Evolutionary conservation across 2,113 vertebrate species (phyloP).

Genomic region (Artemisiospiza belli): DNA sequence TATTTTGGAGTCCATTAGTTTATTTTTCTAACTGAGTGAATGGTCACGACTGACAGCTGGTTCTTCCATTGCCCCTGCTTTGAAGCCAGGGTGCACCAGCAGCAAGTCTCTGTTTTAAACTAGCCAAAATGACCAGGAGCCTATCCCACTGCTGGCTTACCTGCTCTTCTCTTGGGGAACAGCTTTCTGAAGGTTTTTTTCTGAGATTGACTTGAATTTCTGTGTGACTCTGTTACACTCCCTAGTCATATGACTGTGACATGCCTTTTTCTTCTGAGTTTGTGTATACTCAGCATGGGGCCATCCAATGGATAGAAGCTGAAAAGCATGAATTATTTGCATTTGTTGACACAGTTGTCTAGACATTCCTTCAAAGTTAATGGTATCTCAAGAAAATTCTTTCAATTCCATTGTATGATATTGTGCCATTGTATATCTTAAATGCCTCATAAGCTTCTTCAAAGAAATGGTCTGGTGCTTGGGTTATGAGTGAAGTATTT

Average conservation of each 20-base stretch:
- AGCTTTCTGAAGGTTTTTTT: conserved; percentile 55
- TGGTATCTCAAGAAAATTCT: conserved; percentile 68
- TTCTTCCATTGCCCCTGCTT: background rate
- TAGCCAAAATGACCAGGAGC: conserved; percentile 53
- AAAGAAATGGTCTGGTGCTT: conserved; percentile 67
- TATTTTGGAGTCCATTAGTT: conserved; percentile 63
- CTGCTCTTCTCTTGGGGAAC: background rate
- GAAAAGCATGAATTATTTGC: conserved; percentile 72
- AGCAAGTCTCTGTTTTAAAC: conserved; percentile 42
- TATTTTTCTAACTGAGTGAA: conserved; percentile 42
- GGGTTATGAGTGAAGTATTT: conserved; percentile 59
- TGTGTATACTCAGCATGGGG: conserved; percentile 76
- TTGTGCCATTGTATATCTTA: conserved; percentile 66
- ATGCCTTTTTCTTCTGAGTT: conserved; percentile 73
- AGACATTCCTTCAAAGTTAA: conserved; percentile 78
- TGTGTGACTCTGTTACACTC: conserved; percentile 61
- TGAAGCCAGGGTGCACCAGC: background rate
- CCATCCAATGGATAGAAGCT: conserved; percentile 67
- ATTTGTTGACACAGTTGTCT: conserved; percentile 74
- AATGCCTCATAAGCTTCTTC: conserved; percentile 72
- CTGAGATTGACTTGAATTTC: conserved; percentile 66
- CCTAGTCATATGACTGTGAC: conserved; percentile 68
- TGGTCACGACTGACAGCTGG: background rate
- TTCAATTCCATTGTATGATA: conserved; percentile 70
- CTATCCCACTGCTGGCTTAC: conserved; percentile 22